These are phyloP conservation scores for Volucella inflata DNA, from an alignment of 2,888 invertebrate species.

Conservation along the genomic window DNA sequence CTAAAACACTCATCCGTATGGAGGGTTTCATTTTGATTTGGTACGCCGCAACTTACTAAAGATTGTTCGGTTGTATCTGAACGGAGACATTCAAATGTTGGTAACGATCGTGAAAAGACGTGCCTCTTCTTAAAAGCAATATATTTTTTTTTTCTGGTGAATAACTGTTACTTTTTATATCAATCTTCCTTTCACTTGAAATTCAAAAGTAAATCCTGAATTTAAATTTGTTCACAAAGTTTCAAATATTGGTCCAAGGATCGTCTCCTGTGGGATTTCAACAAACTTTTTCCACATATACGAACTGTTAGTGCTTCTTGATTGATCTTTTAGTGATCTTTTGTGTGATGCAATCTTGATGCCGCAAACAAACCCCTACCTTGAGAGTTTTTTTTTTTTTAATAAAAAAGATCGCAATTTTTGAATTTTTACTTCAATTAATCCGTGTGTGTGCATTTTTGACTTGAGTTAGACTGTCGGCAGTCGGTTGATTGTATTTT, in stretches of 20 bases:
- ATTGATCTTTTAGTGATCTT: too few species aligned
- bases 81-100: constrained; percentile 84
- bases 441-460: constrained; percentile 34
- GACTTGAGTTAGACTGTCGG: constrained; percentile 13
- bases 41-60: constrained; percentile 79
- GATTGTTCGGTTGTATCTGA: constrained; percentile 83
- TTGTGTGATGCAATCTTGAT: too few species aligned
- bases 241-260: too few species aligned
- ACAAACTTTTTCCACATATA: too few species aligned
- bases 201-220: not conserved
- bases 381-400: not conserved
- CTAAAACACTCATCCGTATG: constrained; percentile 59
- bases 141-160: constrained; percentile 23
- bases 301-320: too few species aligned
- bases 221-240: not conserved
- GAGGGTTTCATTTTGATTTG: constrained; percentile 49
- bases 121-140: constrained; percentile 79
- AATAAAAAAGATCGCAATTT: not conserved
- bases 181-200: not conserved
- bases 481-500: too few species aligned
- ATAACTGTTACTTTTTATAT: not conserved
- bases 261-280: too few species aligned
- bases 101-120: constrained; percentile 84
- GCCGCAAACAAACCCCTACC: too few species aligned
- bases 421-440: constrained; percentile 20